phyloP scores from a whole-genome alignment of 2,113 vertebrate species.

The Trochalopteron elliotii region DNA sequence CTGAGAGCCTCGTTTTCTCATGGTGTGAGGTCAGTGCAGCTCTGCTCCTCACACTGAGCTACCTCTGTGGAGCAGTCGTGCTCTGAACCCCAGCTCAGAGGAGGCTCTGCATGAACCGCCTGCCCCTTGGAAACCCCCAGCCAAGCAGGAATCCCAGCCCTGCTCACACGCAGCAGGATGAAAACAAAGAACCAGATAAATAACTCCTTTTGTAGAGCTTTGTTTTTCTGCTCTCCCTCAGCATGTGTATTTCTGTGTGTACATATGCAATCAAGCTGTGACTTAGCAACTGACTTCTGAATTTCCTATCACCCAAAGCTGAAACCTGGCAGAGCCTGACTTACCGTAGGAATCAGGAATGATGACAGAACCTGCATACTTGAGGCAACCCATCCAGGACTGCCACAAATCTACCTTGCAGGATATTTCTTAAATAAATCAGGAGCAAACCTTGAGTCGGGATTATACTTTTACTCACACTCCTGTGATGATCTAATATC shows the following conservation, averaged over 20 bases:
- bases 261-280: background rate
- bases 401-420: background rate
- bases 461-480: background rate
- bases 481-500: background rate
- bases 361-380: background rate
- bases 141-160: conserved; percentile 1
- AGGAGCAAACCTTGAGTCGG: background rate
- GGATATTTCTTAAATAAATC: background rate
- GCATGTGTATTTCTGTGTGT: background rate
- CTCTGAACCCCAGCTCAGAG: accelerated
- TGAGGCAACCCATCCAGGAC: background rate
- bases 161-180: background rate
- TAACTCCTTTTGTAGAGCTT: background rate
- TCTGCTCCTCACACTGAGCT: conserved; percentile 39
- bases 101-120: background rate
- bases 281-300: background rate
- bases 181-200: conserved; percentile 16
- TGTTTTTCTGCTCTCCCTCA: background rate
- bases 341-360: background rate
- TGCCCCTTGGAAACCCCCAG: background rate
- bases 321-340: background rate
- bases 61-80: background rate
- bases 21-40: conserved; percentile 19
- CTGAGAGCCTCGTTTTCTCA: background rate
- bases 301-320: background rate